Evolutionary conservation across 2,888 invertebrate species (phyloP), one percentile per base, ranked within the genome.

Genomic region (Patella caerulea): DNA sequence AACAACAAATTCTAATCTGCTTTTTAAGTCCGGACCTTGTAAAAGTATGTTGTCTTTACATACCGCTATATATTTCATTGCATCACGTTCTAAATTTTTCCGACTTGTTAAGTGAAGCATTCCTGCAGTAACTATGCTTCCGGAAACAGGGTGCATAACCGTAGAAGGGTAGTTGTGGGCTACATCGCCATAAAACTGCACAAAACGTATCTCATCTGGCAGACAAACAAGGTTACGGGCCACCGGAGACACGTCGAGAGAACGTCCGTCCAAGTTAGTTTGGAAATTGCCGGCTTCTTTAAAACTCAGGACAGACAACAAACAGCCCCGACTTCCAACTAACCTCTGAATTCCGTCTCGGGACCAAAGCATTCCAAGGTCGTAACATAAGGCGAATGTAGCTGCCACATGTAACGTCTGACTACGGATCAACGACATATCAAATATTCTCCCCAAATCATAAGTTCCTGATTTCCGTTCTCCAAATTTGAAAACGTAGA

Each of bases 81-180:
- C 56, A 56, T 56, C 56, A 17, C 17, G 56, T 56, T 56, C 56
- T n/a, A 56, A n/a, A 3, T 56, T 56, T 56, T 56, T 56, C 17
- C 56, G 14, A 7, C 7, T 7, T 14, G 14, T 56, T 17, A 14
- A 14, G 4, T 3, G 56, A 56, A 56, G 14, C 56, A 56, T 56
- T 56, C 56, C 56, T 56, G 56, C 56, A 56, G 56, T 56, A 56
- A 56, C 56, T 56, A 56, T 56, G 17, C 56, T 56, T 56, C 56
- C 56, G 56, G 56, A 56, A 56, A 56, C 56, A 17, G 56, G 56
- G 56, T 56, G 56, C 56, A 56, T 17, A 14, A 56, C 14, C 3
- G 56, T 56, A n/a, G 56, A 56, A 56, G 56, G 56, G 17, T 56
- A 17, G 17, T 56, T 56, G 17, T 56, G 56, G 17, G 56, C 56